phyloP scores from a whole-genome alignment of 30 jellyfish, hydroid and myxozoan species.

The Cassiopea xamachana region DNA sequence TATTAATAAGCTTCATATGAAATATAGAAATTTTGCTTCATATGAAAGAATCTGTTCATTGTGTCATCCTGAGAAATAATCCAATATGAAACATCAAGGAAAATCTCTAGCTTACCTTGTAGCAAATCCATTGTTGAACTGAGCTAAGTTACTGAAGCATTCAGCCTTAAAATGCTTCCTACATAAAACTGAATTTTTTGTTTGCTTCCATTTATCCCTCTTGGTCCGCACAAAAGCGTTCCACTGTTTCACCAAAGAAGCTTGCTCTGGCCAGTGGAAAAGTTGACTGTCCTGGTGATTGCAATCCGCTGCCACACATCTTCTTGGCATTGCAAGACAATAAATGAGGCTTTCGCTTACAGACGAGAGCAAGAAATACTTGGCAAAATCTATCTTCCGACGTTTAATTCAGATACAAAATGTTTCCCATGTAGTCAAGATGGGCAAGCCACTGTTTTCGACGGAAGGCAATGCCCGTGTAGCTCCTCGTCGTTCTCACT shows the following conservation, averaged over 20 bases:
- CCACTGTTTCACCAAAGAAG: conserved; percentile 50
- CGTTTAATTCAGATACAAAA: not conserved
- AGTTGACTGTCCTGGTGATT: conserved; percentile 51
- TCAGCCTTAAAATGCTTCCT: conserved; percentile 39
- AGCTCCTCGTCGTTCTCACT: conserved; percentile 19
- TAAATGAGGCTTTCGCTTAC: conserved; percentile 10
- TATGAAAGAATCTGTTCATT: not conserved
- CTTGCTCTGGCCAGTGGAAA: conserved; percentile 44
- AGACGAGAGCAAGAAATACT: not conserved
- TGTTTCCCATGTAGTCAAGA: not conserved
- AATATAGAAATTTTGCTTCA: too few species aligned
- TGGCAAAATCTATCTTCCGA: not conserved
- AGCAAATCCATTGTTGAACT: conserved; percentile 39
- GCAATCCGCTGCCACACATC: conserved; percentile 52
- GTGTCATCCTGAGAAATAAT: conserved; percentile 10
- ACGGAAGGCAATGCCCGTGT: conserved; percentile 15
- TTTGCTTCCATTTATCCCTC: conserved; percentile 58
- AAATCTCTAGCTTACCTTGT: conserved; percentile 23
- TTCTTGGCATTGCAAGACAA: conserved; percentile 14
- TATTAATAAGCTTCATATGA: too few species aligned
- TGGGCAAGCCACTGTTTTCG: conserved; percentile 12
- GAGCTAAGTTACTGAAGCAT: conserved; percentile 28
- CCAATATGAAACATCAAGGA: conserved; percentile 3
- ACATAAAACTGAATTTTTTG: conserved; percentile 51
- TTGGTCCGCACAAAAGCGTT: conserved; percentile 34